phyloP scores from a whole-genome alignment of 1,140 invertebrate species.

The Ceratina calcarata region DNA sequence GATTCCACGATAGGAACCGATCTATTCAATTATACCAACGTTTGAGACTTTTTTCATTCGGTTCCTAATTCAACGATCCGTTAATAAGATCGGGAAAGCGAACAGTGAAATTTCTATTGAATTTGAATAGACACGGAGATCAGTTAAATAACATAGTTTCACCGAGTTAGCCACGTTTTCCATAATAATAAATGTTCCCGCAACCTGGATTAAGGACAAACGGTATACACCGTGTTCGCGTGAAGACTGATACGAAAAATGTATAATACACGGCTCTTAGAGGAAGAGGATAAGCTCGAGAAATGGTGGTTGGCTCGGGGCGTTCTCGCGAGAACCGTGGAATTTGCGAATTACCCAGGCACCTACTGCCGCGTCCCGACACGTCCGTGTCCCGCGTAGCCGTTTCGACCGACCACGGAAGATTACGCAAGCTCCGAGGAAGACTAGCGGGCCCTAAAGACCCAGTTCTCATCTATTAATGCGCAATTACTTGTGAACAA shows the following conservation, averaged over 20 bases:
- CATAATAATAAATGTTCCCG: conserved; percentile 33
- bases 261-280: conserved; percentile 56
- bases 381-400: conserved; percentile 19
- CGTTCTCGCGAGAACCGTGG: conserved; percentile 51
- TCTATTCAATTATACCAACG: not conserved
- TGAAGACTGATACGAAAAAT: conserved; percentile 55
- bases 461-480: conserved; percentile 76
- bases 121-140: too few relatives aligned
- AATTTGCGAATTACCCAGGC: conserved; percentile 52
- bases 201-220: conserved; percentile 51
- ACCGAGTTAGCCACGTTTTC: conserved; percentile 24
- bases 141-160: conserved; percentile 21
- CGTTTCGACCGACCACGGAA: conserved; percentile 47
- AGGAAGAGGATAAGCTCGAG: conserved; percentile 54
- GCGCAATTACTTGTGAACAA: conserved; percentile 72
- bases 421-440: conserved; percentile 61
- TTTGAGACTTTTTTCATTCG: not conserved
- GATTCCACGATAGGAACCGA: not conserved
- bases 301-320: conserved; percentile 45
- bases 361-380: not conserved
- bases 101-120: too few relatives aligned
- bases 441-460: conserved; percentile 55
- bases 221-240: conserved; percentile 50
- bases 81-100: too few relatives aligned
- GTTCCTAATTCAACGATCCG: not conserved